Base-by-base conservation (phyloP, 1,140 invertebrate genomes). In the Plodia interpunctella region DNA sequence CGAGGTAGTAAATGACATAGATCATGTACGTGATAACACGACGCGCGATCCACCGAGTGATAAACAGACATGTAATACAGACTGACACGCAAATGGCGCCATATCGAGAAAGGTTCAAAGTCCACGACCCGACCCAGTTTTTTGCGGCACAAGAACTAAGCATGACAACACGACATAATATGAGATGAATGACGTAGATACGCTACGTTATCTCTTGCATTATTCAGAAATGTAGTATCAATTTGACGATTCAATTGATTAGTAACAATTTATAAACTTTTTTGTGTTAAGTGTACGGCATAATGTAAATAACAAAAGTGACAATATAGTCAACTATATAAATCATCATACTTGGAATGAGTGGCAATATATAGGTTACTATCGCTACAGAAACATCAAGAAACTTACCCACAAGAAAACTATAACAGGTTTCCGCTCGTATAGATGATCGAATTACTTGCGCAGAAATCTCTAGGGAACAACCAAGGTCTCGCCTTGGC, bases 81-180 rank as follows among this genome's bases (percentile, higher is more conserved):
- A 35, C 4, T 2, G 32, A 35, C 32, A 35, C 9, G 32, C 32
- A 9, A 35, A 35, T 9, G 32, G 32, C 32, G 32, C 32, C 32
- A 61, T 55, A 60, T 60, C 55, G 58, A 25, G 54, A 49, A 59
- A 55, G 55, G 74, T 74, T 71, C 74, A 76, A 68, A 76, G 74
- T 76, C 68, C 71, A 62, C 65, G 62, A 61, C 21, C 21, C 32
- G 32, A 35, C 32, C 32, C 13, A 35, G 9, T 35, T 35, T 35
- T 35, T 35, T 9, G 13, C 8, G 13, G 9, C 32, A 11, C 32
- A 35, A 35, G 8, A 35, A 35, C 32, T 35, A 35, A 5, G 32
- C 13, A 13, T 35, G 32, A 35, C 32, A 13, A 35, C 3, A 35
- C 8, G 32, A 35, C 32, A 25, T 25, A 25, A 35, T 13, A 35